Conservation (phyloP, 2,888 invertebrate species). For the Lutraria lutraria region DNA sequence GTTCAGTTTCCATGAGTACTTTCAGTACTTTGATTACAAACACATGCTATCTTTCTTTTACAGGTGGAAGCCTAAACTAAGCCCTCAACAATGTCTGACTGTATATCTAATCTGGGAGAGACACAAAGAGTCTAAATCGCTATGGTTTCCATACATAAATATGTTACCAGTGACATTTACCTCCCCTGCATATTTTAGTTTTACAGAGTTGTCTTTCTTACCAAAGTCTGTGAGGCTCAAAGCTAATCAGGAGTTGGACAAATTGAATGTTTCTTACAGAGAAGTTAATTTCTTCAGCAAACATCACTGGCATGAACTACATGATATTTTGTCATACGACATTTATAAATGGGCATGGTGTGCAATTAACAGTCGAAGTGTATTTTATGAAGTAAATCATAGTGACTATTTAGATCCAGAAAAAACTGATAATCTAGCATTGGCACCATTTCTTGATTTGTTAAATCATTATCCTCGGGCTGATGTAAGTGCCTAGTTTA, state of each 20-base stretch:
- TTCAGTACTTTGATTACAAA: neutral
- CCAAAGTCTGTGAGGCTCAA: conserved; percentile 67
- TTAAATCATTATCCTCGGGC: conserved; percentile 92
- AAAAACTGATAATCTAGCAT: conserved; percentile 88
- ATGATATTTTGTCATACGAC: conserved; percentile 86
- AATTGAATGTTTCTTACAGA: conserved; percentile 58
- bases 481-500: conserved; percentile 75
- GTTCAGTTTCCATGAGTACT: neutral
- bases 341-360: conserved; percentile 93
- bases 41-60: neutral
- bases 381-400: conserved; percentile 90
- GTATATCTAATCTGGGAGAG: conserved; percentile 91
- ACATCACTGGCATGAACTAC: conserved; percentile 55
- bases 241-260: conserved; percentile 61
- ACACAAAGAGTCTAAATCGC: conserved; percentile 87
- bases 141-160: conserved; percentile 83
- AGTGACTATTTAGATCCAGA: conserved; percentile 86
- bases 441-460: conserved; percentile 96
- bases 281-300: conserved; percentile 53
- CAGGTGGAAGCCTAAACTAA: conserved; percentile 79
- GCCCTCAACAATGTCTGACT: conserved; percentile 91
- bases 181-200: conserved; percentile 85
- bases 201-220: conserved; percentile 74
- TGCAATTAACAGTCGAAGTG: conserved; percentile 94
- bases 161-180: conserved; percentile 86